Percentiles rank a stretch among this genome's conserved stretches.
phyloP scores from a whole-genome alignment of 1,140 invertebrate species.

The Odontomachus brunneus region DNA sequence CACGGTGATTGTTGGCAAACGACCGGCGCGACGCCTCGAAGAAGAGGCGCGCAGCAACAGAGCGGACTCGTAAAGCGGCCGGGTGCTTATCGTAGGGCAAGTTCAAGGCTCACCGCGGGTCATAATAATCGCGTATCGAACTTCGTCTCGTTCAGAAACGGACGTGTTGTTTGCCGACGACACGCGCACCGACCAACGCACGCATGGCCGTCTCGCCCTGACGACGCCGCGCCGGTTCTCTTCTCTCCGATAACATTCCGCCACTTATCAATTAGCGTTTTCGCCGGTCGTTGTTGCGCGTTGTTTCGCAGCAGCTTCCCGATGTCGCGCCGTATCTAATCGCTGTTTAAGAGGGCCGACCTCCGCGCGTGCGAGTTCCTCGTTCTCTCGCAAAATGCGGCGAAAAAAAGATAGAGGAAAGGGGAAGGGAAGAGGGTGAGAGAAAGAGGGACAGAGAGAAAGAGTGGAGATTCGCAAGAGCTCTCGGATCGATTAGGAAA shows the following conservation, averaged over 20 bases:
- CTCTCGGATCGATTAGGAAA: too few relatives aligned
- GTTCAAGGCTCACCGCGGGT: conserved; percentile 85
- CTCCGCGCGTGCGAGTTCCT: neutral
- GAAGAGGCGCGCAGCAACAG: conserved; percentile 46
- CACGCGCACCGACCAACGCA: conserved; percentile 36
- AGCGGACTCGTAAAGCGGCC: conserved; percentile 63
- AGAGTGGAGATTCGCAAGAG: too few relatives aligned
- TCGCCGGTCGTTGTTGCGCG: conserved; percentile 11
- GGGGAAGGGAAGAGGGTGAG: too few relatives aligned
- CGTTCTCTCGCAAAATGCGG: neutral
- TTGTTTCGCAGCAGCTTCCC: neutral
- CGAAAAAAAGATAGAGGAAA: neutral
- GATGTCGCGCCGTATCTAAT: conserved; percentile 27
- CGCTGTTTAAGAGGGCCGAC: neutral
- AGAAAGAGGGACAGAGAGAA: too few relatives aligned
- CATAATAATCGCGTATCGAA: conserved; percentile 83
- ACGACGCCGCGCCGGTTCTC: conserved; percentile 4
- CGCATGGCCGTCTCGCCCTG: neutral
- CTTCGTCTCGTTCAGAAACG: conserved; percentile 78
- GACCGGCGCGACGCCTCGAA: conserved; percentile 18
- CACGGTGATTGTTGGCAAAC: neutral
- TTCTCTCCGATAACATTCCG: conserved; percentile 28
- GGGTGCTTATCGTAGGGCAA: conserved; percentile 84
- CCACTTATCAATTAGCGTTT: conserved; percentile 51
- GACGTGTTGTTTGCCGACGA: conserved; percentile 77